A percentile compares a stretch with the other conserved stretches of the same genome.
Conservation (phyloP, 2,888 invertebrate species). For the Dicyrtoma fusca region DNA sequence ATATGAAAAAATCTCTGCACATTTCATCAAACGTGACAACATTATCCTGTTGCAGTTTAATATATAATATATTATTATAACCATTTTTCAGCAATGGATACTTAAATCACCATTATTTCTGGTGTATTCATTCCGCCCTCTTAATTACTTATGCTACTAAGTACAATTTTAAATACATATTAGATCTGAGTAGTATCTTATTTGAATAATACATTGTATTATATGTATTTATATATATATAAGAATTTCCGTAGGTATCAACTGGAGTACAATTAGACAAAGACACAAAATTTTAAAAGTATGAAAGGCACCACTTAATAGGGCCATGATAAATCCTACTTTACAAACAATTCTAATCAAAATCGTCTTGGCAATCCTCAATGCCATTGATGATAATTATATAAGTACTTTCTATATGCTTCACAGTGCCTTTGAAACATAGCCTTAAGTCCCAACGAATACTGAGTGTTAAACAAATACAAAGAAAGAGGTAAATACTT, state of each 20-base stretch:
- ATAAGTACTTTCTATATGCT: background rate
- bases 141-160: too few relatives aligned
- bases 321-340: background rate
- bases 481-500: too few relatives aligned
- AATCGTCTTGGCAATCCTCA: too few relatives aligned
- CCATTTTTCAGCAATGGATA: too few relatives aligned
- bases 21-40: background rate
- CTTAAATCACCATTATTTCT: too few relatives aligned
- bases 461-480: too few relatives aligned
- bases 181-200: background rate
- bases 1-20: background rate
- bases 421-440: background rate
- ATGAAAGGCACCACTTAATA: conserved; percentile 14
- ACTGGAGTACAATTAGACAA: background rate
- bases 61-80: too few relatives aligned
- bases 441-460: too few relatives aligned
- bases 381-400: too few relatives aligned
- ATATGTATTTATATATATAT: conserved; percentile 4
- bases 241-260: background rate
- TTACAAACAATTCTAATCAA: background rate
- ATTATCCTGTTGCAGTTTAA: background rate
- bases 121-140: too few relatives aligned
- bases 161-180: background rate
- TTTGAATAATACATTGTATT: background rate
- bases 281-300: conserved; percentile 24